phyloP scores from a whole-genome alignment of 1,140 invertebrate genomes.

The Ips nitidus region DNA sequence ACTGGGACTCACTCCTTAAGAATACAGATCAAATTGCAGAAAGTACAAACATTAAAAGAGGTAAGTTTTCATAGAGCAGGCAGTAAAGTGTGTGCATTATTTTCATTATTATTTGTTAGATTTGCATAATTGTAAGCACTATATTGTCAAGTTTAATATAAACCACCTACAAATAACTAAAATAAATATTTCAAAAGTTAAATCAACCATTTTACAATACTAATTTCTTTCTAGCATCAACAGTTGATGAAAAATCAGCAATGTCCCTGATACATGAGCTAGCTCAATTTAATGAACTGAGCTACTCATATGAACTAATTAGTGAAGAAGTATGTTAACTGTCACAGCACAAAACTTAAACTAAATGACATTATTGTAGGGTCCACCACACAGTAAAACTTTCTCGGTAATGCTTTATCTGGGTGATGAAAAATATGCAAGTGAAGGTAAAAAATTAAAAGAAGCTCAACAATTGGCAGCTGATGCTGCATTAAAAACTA shows the following conservation, averaged over 20 bases:
- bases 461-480: conserved; percentile 43
- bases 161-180: no score
- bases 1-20: no score
- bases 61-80: no score
- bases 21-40: no score
- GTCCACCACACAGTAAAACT: conserved; percentile 38
- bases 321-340: conserved; percentile 34
- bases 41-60: no score
- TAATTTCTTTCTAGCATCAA: no score
- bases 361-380: conserved; percentile 32
- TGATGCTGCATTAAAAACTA: conserved; percentile 37
- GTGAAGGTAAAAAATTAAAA: conserved; percentile 41
- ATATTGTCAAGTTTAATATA: no score
- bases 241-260: conserved; percentile 16
- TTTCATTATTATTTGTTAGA: no score
- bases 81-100: no score
- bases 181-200: no score
- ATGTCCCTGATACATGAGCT: conserved; percentile 40
- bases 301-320: conserved; percentile 38
- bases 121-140: no score
- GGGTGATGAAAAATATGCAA: conserved; percentile 43
- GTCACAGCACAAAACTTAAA: neutral
- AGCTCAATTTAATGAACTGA: conserved; percentile 38
- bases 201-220: no score
- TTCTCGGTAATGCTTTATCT: conserved; percentile 42